Evolutionary conservation across 1,140 invertebrate species (phyloP), one percentile per base, ranked within the genome.

Genomic region (Drosophila neocordata): DNA sequence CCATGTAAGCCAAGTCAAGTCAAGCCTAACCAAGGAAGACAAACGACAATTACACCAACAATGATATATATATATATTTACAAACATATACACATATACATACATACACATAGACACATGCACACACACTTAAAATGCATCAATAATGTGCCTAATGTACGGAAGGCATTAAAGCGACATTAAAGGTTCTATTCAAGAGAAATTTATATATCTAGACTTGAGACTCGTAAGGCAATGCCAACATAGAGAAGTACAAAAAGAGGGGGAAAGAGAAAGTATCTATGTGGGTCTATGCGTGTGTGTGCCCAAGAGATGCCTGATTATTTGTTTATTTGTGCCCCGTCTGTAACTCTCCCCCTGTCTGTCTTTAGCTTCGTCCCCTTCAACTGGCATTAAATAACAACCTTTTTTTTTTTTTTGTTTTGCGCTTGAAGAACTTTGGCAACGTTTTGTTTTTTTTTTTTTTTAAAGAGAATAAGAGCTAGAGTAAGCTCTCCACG

Each of bases 241-340:
- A n/a, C n/a, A n/a, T n/a, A n/a, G n/a, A n/a, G n/a, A n/a, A n/a
- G n/a, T n/a, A n/a, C 55, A 72, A 2, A 24, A 24, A 24, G 22
- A 24, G 4, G 22, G 22, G 4, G 22, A 24, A 24, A 24, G 22
- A 24, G 22, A 24, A 34, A 38, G 44, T 41, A 65, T 38, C 22
- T 35, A 11, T 41, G 60, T 18, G 44, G 27, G 60, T 38, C 22
- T 35, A 11, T 41, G 60, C 12, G 41, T 20, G 15, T 34, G 58
- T 56, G 65, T 63, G 41, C 59, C 58, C 18, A 51, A 65, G 24
- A 35, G 62, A 20, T 72, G 65, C 44, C 65, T 84, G 76, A 79
- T 84, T 84, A 79, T 76, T 83, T 83, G 80, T 73, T 83, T 83
- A 77, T 84, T 71, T 64, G 61, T 56, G 22, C 56, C 24, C 11